phyloP scores from a whole-genome alignment of 1,140 invertebrate genomes.

The Drosophila bocqueti region DNA sequence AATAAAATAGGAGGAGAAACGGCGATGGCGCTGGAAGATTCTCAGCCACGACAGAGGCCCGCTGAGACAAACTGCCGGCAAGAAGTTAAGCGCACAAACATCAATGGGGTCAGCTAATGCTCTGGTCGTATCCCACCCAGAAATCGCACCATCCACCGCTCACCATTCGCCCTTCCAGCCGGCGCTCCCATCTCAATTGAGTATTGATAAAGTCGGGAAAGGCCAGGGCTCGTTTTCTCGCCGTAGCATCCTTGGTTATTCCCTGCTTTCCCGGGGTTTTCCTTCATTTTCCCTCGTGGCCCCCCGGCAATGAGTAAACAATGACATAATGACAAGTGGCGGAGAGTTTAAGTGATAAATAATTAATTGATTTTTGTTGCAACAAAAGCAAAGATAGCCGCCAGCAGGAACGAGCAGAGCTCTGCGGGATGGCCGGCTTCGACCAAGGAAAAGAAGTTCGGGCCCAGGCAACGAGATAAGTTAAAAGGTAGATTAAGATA shows the following conservation, averaged over 20 bases:
- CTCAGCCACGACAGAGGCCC: conserved; percentile 53
- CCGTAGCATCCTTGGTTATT: neutral
- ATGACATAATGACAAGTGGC: conserved; percentile 85
- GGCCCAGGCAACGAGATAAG: conserved; percentile 75
- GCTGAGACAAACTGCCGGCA: conserved; percentile 74
- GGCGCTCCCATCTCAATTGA: conserved; percentile 69
- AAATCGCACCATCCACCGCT: conserved; percentile 3
- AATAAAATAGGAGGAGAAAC: conserved; percentile 71
- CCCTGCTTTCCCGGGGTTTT: neutral
- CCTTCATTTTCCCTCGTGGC: conserved; percentile 14
- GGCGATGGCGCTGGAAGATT: conserved; percentile 22
- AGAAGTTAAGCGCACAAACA: conserved; percentile 78
- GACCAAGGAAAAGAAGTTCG: conserved; percentile 60
- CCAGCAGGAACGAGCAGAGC: conserved; percentile 11
- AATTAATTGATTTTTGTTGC: conserved; percentile 85
- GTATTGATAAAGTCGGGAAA: conserved; percentile 82
- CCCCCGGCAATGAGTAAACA: conserved; percentile 80
- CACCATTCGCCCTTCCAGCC: neutral
- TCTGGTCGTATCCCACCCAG: conserved; percentile 25
- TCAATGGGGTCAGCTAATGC: conserved; percentile 80
- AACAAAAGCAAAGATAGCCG: conserved; percentile 68
- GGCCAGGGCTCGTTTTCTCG: conserved; percentile 47
- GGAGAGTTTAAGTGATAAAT: conserved; percentile 85
- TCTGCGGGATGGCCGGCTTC: conserved; percentile 11
- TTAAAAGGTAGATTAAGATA: conserved; percentile 84